Percentiles rank a stretch among this genome's conserved stretches.
Evolutionary conservation across 1,140 invertebrate species (phyloP).

Genomic region (Rhagoletis pomonella): DNA sequence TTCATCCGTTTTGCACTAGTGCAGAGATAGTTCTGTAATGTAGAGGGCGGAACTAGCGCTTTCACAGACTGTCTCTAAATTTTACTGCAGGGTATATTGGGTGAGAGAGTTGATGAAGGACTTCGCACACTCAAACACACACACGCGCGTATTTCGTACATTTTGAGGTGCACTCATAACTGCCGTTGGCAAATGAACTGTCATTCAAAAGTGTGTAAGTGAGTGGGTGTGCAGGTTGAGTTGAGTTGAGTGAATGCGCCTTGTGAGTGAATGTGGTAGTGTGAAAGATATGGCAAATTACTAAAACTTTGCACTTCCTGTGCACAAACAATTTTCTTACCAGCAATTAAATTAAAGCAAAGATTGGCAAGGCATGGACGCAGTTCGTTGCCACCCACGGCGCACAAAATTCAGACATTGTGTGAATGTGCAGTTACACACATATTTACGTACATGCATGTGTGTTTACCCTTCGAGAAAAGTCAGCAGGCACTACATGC

Average conservation of each 20-base stretch:
- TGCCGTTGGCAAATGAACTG: slow-evolving; percentile 47
- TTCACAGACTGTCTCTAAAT: too few species aligned
- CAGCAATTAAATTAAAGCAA: slow-evolving; percentile 51
- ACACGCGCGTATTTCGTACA: neutral
- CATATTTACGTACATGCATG: too few species aligned
- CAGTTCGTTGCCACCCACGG: neutral
- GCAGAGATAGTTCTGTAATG: too few species aligned
- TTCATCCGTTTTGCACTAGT: too few species aligned
- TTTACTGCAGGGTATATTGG: too few species aligned
- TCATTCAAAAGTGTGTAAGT: slow-evolving; percentile 28
- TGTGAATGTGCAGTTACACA: too few species aligned
- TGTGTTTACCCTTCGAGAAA: too few species aligned
- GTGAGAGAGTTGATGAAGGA: too few species aligned
- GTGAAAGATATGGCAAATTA: slow-evolving; percentile 13
- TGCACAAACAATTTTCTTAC: slow-evolving; percentile 44
- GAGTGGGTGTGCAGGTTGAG: neutral
- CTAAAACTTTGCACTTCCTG: slow-evolving; percentile 32
- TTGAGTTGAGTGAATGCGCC: neutral
- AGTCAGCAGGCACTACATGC: too few species aligned
- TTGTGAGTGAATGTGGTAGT: neutral
- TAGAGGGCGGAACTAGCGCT: too few species aligned
- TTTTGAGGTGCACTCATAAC: slow-evolving; percentile 5
- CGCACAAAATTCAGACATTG: neutral
- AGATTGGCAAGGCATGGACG: slow-evolving; percentile 3
- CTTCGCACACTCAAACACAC: neutral